A percentile compares a stretch with the other conserved stretches of the same genome.
phyloP scores from a whole-genome alignment of 1,140 invertebrate genomes.

The Sesamia nonagrioides region DNA sequence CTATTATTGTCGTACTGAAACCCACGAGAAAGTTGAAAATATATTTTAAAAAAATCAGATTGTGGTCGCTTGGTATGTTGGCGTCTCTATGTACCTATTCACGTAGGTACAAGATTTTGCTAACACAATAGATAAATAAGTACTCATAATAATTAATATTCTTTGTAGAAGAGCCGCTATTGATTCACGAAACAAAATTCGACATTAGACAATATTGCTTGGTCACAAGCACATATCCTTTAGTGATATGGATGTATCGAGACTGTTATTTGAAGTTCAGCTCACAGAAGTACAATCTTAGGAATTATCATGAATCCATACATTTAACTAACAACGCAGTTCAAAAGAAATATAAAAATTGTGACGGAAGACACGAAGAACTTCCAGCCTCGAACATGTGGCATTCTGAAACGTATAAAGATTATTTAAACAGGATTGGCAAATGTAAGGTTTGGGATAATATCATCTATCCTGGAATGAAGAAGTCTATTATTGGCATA shows the following conservation, averaged over 20 bases:
- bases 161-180: conserved; percentile 92
- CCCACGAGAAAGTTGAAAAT: no score
- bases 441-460: conserved; percentile 88
- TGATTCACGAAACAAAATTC: conserved; percentile 96
- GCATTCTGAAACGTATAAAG: conserved; percentile 93
- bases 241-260: conserved; percentile 96
- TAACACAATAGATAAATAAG: no score
- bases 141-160: conserved; percentile 12
- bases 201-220: conserved; percentile 97
- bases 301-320: conserved; percentile 95
- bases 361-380: conserved; percentile 88
- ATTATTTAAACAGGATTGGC: conserved; percentile 88
- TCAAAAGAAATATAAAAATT: conserved; percentile 94
- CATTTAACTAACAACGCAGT: conserved; percentile 97
- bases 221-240: conserved; percentile 92
- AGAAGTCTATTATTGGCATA: conserved; percentile 93
- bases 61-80: no score
- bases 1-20: no score
- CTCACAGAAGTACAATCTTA: conserved; percentile 94
- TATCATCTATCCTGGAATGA: conserved; percentile 95
- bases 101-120: no score
- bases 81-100: no score
- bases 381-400: conserved; percentile 95
- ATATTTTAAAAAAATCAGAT: no score
- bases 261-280: conserved; percentile 96